These are phyloP conservation scores for Horisme vitalbata DNA, from an alignment of 2,888 invertebrate species.

Conservation along the genomic window DNA sequence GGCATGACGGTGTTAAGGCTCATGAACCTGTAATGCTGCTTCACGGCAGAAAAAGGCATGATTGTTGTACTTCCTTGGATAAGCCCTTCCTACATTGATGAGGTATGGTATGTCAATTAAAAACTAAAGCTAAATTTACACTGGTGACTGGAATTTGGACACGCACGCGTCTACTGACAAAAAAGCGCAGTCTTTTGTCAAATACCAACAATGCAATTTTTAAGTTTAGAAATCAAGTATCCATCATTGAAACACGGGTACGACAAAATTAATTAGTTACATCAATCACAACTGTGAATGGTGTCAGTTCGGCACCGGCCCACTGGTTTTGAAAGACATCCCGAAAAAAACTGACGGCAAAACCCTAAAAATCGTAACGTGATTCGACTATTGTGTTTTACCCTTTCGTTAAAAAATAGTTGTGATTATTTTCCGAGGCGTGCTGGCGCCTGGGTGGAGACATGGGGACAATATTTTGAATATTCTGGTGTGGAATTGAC, in stretches of 20 bases:
- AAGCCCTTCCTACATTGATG: not conserved
- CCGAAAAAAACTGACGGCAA: slow-evolving; percentile 47
- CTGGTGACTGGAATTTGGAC: not conserved
- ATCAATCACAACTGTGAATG: slow-evolving; percentile 75
- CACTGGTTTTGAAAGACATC: slow-evolving; percentile 64
- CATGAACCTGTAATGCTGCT: too few species aligned
- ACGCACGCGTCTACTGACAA: slow-evolving; percentile 20
- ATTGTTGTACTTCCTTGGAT: too few species aligned
- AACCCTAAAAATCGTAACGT: slow-evolving; percentile 56
- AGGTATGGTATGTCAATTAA: not conserved
- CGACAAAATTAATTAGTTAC: slow-evolving; percentile 81
- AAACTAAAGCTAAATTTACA: slow-evolving; percentile 4
- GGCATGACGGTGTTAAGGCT: too few species aligned
- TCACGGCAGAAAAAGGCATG: too few species aligned
- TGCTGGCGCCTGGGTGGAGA: slow-evolving; percentile 60
- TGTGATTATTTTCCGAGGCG: slow-evolving; percentile 58
- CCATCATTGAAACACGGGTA: slow-evolving; percentile 58
- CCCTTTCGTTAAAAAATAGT: slow-evolving; percentile 55
- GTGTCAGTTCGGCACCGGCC: slow-evolving; percentile 65
- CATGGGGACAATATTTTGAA: slow-evolving; percentile 70
- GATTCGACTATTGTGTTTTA: slow-evolving; percentile 73
- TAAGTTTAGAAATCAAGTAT: slow-evolving; percentile 67
- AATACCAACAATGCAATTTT: slow-evolving; percentile 56
- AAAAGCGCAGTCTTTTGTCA: slow-evolving; percentile 55
- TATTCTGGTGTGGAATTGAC: slow-evolving; percentile 45